phyloP scores from a whole-genome alignment of 2,888 invertebrate genomes.

The Xestobium rufovillosum region DNA sequence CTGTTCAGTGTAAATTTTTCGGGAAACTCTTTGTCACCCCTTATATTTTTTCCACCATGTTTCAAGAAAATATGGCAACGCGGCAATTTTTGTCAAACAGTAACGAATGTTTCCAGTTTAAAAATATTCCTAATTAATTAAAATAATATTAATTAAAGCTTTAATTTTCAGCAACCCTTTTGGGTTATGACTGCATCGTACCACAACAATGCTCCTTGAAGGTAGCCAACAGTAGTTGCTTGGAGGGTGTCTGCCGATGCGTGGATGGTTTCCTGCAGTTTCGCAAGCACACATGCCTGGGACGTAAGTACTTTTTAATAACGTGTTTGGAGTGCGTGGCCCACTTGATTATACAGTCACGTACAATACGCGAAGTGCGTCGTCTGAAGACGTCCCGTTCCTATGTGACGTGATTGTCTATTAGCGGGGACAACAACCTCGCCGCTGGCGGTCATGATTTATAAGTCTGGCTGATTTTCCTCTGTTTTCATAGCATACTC shows the following conservation, averaged over 20 bases:
- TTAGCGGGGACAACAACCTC: too few species aligned
- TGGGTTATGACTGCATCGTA: constrained; percentile 76
- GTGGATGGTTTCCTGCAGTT: constrained; percentile 79
- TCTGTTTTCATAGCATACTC: too few species aligned
- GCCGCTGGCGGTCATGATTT: too few species aligned
- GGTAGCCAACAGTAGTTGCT: constrained; percentile 80
- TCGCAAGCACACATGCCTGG: constrained; percentile 81
- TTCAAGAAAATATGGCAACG: not conserved
- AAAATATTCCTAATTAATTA: too few species aligned
- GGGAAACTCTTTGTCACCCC: too few species aligned
- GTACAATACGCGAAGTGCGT: not conserved
- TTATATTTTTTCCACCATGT: constrained; percentile 6
- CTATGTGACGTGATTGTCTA: too few species aligned
- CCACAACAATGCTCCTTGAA: constrained; percentile 82
- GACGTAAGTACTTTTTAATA: constrained; percentile 85
- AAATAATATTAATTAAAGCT: too few species aligned
- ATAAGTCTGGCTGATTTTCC: too few species aligned
- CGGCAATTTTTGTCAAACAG: constrained; percentile 9
- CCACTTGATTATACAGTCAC: not conserved
- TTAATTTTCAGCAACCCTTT: constrained; percentile 62
- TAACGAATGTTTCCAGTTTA: constrained; percentile 9
- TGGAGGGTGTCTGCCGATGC: constrained; percentile 77
- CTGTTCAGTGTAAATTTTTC: too few species aligned
- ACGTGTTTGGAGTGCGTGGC: constrained; percentile 7
- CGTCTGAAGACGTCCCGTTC: not conserved